Evolutionary conservation across 2,888 invertebrate species (phyloP).

Genomic region (Ophion slaviceki): DNA sequence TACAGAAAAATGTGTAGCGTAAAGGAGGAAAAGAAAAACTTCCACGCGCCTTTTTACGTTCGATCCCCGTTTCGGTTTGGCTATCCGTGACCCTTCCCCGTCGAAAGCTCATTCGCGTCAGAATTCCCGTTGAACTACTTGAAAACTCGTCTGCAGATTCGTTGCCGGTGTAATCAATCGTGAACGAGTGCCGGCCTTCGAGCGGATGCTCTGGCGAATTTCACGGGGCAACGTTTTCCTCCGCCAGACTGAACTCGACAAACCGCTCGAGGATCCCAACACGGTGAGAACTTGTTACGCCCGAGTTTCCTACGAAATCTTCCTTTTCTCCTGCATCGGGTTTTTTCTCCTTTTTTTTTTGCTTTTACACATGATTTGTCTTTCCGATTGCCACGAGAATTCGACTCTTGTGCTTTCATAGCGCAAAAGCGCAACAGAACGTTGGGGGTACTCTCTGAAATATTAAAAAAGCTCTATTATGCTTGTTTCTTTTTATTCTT

Average conservation of each 20-base stretch:
- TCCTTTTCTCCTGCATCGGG: slow-evolving; percentile 4
- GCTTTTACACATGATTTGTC: slow-evolving; percentile 10
- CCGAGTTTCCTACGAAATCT: slow-evolving; percentile 11
- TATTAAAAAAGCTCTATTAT: no score
- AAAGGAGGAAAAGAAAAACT: not conserved
- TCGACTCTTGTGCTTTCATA: slow-evolving; percentile 7
- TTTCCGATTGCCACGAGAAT: slow-evolving; percentile 24
- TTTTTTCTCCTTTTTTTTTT: slow-evolving; percentile 29
- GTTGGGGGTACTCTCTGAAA: not conserved
- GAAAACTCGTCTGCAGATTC: slow-evolving; percentile 86
- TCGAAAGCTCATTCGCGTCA: slow-evolving; percentile 24
- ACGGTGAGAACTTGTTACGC: slow-evolving; percentile 86
- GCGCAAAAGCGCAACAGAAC: slow-evolving; percentile 33
- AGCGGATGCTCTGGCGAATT: slow-evolving; percentile 96
- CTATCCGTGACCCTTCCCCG: slow-evolving; percentile 15
- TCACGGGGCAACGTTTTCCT: slow-evolving; percentile 96
- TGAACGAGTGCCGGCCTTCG: slow-evolving; percentile 95
- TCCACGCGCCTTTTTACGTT: slow-evolving; percentile 3
- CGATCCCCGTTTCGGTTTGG: slow-evolving; percentile 7
- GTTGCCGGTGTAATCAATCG: slow-evolving; percentile 96
- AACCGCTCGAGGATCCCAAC: slow-evolving; percentile 92
- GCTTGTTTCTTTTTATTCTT: no score
- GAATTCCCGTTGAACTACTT: slow-evolving; percentile 33
- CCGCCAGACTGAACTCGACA: slow-evolving; percentile 92
- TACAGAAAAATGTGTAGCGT: not conserved